These are phyloP conservation scores for Danio rerio DNA, from an alignment of 2,113 vertebrate species.

Conservation along the genomic window DNA sequence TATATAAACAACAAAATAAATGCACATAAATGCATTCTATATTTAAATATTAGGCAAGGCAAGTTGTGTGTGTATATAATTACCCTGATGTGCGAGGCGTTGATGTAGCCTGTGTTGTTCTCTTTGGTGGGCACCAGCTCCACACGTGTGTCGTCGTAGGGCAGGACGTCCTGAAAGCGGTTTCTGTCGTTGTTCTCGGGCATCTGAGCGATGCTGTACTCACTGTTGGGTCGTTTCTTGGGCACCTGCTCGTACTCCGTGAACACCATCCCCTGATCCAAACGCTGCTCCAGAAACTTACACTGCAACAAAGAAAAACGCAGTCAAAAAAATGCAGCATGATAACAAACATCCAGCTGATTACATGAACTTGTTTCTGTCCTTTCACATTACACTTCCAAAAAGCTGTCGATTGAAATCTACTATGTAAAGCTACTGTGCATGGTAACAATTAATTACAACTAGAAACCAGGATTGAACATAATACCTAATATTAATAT, in stretches of 20 bases:
- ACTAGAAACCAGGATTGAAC: no score
- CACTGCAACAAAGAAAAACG: constrained; percentile 74
- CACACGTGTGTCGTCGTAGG: constrained; percentile 91
- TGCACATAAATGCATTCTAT: no score
- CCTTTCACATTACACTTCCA: no score
- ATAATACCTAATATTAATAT: no score
- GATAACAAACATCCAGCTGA: no score
- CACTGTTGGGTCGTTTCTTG: constrained; percentile 77
- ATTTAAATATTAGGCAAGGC: no score
- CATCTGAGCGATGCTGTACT: constrained; percentile 83
- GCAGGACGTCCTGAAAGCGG: constrained; percentile 94
- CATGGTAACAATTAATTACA: no score
- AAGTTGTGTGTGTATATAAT: constrained; percentile 44
- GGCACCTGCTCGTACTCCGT: constrained; percentile 89
- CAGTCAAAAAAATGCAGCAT: background rate
- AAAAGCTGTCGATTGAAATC: no score
- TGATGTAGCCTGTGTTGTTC: constrained; percentile 98
- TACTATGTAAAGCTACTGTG: no score
- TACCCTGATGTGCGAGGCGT: constrained; percentile 93
- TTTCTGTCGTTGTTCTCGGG: constrained; percentile 92
- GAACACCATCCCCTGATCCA: constrained; percentile 91
- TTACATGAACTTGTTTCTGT: no score
- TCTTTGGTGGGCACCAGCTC: constrained; percentile 98
- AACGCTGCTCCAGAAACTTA: constrained; percentile 84
- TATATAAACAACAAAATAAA: no score